Evolutionary conservation across 2,113 vertebrate species (phyloP).

Genomic region (Helogale parvula): DNA sequence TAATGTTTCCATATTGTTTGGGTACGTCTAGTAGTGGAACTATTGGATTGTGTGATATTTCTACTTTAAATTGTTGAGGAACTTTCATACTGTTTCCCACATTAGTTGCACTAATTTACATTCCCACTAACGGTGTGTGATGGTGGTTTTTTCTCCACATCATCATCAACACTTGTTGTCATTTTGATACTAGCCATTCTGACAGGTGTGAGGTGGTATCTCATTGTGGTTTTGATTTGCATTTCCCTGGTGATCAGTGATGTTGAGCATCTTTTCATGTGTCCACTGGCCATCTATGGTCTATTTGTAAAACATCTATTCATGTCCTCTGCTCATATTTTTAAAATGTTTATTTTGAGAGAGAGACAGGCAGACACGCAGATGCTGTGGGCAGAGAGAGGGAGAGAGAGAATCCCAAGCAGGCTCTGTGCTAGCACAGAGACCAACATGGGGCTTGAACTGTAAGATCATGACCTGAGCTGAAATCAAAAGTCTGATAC

Average conservation of each 20-base stretch:
- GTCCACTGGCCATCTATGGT: background rate
- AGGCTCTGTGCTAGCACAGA: too few relatives aligned
- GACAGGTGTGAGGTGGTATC: background rate
- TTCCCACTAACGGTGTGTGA: background rate
- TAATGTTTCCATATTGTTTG: background rate
- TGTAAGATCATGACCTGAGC: too few relatives aligned
- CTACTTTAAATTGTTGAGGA: background rate
- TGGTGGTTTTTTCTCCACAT: background rate
- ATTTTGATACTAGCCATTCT: background rate
- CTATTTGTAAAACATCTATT: background rate
- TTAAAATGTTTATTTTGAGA: too few relatives aligned
- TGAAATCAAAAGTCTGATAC: too few relatives aligned
- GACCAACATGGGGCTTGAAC: too few relatives aligned
- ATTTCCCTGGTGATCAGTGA: background rate
- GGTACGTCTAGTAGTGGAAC: background rate
- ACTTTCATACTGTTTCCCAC: background rate
- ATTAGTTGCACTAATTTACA: background rate
- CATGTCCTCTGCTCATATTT: background rate
- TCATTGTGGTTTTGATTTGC: background rate
- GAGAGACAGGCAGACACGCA: too few relatives aligned
- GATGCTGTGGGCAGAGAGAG: too few relatives aligned
- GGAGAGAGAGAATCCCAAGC: too few relatives aligned
- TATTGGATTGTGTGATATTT: background rate
- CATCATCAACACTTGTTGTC: background rate
- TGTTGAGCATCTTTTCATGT: background rate